Evolutionary conservation across 2,797 vertebrate genomes (phyloP), one percentile per base, ranked within the genome.

Genomic region (Urocyon cinereoargenteus): DNA sequence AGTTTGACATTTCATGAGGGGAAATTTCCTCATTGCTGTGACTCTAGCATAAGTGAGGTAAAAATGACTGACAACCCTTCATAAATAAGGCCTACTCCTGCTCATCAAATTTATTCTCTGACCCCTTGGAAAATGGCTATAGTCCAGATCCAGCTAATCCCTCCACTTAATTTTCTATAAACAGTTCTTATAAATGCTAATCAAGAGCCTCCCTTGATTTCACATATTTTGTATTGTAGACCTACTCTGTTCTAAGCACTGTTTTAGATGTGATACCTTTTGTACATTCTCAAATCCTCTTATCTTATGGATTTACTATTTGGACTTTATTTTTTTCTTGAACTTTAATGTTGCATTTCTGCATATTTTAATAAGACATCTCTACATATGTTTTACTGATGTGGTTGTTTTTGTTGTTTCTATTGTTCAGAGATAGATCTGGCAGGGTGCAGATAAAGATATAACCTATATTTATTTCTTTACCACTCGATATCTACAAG

Each of bases 341-440:
- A 9, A 86, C 40, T 79, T 83, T 73, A 86, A 57, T 70, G 19
- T 55, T 95, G 59, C n/a, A 21, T 40, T 91, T 88, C 45, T 79
- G 10, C 10, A 40, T 95, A 92, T 92, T 96, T 95, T 92, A 82
- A 59, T 72, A 87, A 87, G 19, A 16, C n/a, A 90, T 59, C 16
- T 36, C 45, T 77, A 62, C 89, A 49, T 94, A 19, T 82, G 75
- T 91, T 94, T 81, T 90, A 75, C 75, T 94, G 49, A 28, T 75
- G 31, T 66, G 36, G 26, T n/a, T 79, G 40, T 59, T 91, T 85
- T 66, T 16, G 10, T 15, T 88, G 18, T 75, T 94, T 26, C 34
- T 57, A 1, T 89, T 94, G 2, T 86, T 94, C 18, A 66, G 36
- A 95, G 86, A 61, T 70, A 9, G 26, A 93, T 84, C 40, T 55